Evolutionary conservation across 1,140 invertebrate species (phyloP), one percentile per base, ranked within the genome.

Genomic region (Drosophila pandora): DNA sequence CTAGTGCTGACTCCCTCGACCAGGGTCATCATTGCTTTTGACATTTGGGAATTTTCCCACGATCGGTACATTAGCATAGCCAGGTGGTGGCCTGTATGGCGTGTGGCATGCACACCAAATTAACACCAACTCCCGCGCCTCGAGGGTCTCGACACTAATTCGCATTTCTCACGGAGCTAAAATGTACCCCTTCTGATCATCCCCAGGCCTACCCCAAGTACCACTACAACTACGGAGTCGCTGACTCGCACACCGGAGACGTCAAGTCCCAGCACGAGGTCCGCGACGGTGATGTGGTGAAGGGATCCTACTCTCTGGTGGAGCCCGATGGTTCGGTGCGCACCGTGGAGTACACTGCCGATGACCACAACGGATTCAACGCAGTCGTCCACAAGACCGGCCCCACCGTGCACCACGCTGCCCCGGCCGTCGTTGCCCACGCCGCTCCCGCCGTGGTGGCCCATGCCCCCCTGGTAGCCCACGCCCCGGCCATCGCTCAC

Each of bases 331-430:
- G 94, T 57, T 92, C 92, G 3, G 93, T 93, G 64, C 91, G 94
- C 43, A 94, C 91, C 54, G 95, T 95, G 45, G 93, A 94, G 77
- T 96, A 96, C 89, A 95, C 94, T 1, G 95, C 95, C 10, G 95
- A 95, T 85, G 94, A 95, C 64, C 93, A 94, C 79, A 94, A 93
- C 70, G 95, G 95, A 2, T 93, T 93, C 90, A 93, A 93, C 54
- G 92, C 92, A 9, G 91, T 92, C 2, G 92, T 93, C 3, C 92
- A 92, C 83, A 92, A 93, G 89, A 92, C 88, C 17, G 92, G 88
- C 13, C 91, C 91, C 56, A 90, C 84, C 23, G 56, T 91, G 7
- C 90, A 91, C 55, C 84, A 82, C 45, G 80, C 85, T 32, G 80
- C 81, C 17, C 74, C 82, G 8, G 72, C 79, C 17, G 60, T 72